Conservation (phyloP, 2,113 vertebrate genomes). For the Campylomormyrus tamandua region DNA sequence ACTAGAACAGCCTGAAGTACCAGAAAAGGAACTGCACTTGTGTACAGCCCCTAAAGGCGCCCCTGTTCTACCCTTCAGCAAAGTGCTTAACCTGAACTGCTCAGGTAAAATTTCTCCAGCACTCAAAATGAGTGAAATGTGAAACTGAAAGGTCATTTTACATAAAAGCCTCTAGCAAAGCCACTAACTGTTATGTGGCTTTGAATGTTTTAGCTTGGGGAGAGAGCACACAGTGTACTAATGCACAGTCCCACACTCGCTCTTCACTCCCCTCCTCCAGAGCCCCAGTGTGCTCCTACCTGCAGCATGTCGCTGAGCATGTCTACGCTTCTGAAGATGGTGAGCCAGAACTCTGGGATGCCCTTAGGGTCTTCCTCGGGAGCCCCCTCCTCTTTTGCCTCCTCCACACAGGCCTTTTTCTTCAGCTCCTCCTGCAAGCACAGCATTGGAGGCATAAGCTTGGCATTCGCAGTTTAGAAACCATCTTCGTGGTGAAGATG, state of each 20-base stretch:
- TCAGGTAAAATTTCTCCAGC: neutral
- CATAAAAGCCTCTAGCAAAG: neutral
- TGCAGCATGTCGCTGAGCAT: conserved; percentile 94
- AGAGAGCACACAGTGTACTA: neutral
- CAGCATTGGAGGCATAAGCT: neutral
- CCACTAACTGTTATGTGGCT: neutral
- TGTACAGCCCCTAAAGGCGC: neutral
- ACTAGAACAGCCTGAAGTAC: neutral
- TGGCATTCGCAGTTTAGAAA: neutral
- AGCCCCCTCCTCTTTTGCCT: conserved; percentile 64
- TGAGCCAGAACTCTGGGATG: conserved; percentile 96
- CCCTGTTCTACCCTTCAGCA: conserved; percentile 2
- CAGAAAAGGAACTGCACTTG: neutral
- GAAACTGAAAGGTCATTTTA: neutral
- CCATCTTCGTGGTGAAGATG: neutral
- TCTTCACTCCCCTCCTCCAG: neutral
- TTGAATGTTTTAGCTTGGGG: neutral
- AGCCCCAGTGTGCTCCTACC: conserved; percentile 49
- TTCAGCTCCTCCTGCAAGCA: conserved; percentile 74
- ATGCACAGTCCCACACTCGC: neutral
- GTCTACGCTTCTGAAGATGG: conserved; percentile 92
- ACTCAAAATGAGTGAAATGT: neutral
- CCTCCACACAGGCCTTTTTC: conserved; percentile 76
- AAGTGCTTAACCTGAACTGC: neutral
- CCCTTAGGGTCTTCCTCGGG: conserved; percentile 71